Evolutionary conservation across 2,888 invertebrate species (phyloP).

Genomic region (Acheta domesticus): DNA sequence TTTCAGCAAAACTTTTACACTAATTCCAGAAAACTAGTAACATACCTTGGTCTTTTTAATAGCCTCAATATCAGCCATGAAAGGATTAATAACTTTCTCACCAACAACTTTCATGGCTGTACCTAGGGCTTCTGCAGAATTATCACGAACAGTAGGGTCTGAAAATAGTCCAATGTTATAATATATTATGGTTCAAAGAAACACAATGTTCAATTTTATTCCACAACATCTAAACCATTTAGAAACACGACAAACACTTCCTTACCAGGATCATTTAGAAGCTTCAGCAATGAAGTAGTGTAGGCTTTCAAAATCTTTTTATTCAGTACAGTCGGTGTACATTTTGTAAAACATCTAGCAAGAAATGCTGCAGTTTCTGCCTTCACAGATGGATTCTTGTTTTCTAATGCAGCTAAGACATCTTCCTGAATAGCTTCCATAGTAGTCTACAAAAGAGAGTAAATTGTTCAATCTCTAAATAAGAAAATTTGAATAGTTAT

Average conservation of each 20-base stretch:
- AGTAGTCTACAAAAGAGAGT: slow-evolving; percentile 60
- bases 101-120: slow-evolving; percentile 91
- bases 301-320: slow-evolving; percentile 88
- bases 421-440: slow-evolving; percentile 84
- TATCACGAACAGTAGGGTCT: slow-evolving; percentile 89
- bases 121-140: slow-evolving; percentile 88
- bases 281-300: slow-evolving; percentile 72
- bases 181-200: not conserved
- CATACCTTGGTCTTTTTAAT: slow-evolving; percentile 81
- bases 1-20: not conserved
- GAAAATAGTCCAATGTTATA: slow-evolving; percentile 43
- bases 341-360: slow-evolving; percentile 75
- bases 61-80: slow-evolving; percentile 83
- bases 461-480: slow-evolving; percentile 25
- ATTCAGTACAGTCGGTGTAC: slow-evolving; percentile 74
- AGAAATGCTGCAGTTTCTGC: slow-evolving; percentile 82
- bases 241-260: not conserved
- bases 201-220: no score
- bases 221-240: no score
- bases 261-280: slow-evolving; percentile 69
- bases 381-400: slow-evolving; percentile 88
- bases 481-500: slow-evolving; percentile 18
- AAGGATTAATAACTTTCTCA: slow-evolving; percentile 82
- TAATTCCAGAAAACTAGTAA: no score
- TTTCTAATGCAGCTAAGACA: slow-evolving; percentile 77